phyloP scores from a whole-genome alignment of 2,113 vertebrate genomes.

The Festucalex cinctus region DNA sequence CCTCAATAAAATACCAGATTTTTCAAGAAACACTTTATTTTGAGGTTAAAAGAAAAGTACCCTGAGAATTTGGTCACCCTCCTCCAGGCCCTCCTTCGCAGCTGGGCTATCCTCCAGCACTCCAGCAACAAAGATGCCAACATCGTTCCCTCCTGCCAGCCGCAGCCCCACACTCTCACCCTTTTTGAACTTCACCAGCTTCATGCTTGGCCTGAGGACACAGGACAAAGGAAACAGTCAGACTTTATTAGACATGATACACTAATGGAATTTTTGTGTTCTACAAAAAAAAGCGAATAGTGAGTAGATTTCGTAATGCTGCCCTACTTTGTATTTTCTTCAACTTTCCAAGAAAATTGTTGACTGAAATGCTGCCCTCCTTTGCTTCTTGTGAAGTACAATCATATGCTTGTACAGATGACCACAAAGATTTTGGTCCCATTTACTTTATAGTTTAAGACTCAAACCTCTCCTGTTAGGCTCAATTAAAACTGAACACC shows the following conservation, averaged over 20 bases:
- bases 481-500: neutral
- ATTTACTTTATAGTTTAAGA: neutral
- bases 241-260: constrained; percentile 14
- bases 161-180: constrained; percentile 96
- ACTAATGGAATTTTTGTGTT: constrained; percentile 9
- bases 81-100: constrained; percentile 96
- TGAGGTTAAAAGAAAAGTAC: constrained; percentile 57
- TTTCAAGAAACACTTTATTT: neutral
- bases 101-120: constrained; percentile 97
- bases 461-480: neutral
- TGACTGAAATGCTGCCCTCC: neutral
- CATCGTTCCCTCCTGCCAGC: constrained; percentile 96
- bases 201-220: constrained; percentile 91
- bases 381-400: neutral
- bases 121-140: constrained; percentile 97
- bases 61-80: constrained; percentile 99
- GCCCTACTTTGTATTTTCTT: constrained; percentile 14
- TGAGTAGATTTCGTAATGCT: neutral
- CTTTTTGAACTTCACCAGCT: constrained; percentile 98
- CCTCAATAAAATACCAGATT: neutral
- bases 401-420: neutral
- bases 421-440: neutral
- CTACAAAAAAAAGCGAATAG: constrained; percentile 8
- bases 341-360: neutral
- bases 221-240: constrained; percentile 9